Evolutionary conservation across 2,888 invertebrate genomes (phyloP), one percentile per base, ranked within the genome.

Genomic region (Sphinx pinastri): DNA sequence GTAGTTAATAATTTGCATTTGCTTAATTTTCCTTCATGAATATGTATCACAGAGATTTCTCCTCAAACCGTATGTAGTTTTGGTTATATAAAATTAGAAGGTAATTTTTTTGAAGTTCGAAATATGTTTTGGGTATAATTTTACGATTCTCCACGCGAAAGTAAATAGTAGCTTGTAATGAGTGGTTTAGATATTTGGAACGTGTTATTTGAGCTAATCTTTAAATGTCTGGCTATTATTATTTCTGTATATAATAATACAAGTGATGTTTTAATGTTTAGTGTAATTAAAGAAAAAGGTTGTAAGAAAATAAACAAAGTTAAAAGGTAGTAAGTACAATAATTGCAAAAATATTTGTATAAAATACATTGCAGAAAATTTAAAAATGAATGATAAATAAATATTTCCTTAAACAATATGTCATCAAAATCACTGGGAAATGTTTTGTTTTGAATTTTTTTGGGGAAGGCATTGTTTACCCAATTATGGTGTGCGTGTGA

Each of bases 401-500:
- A 63, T 12, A 19, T 47, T 49, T 19, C 14, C 19, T 13, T 16
- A 16, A 60, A 38, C 31, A 10, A 16, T 6, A n/a, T 60, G 60
- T 16, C 60, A 60, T 47, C 12, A 60, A 60, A 60, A 59, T 47
- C 47, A 16, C 19, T 63, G 47, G 47, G 19, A 47, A 49, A 63
- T 19, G 49, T 60, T 45, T 11, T 60, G 47, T 73, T 68, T 71
- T 71, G 38, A 68, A 69, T 70, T 71, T 68, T 54, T 68, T 4
- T 69, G 55, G 60, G 71, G 63, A 69, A 72, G 71, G 66, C 68
- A 58, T 55, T 74, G 74, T 75, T 76, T 77, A 75, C 75, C 72
- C 74, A 77, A 79, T 77, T 75, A 74, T 63, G 71, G 73, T 71
- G 75, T 80, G 80, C 81, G 80, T 81, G 81, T 71, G 31, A 31